Base-by-base conservation (phyloP, 1,140 invertebrate genomes). In the Rhysida immarginata region DNA sequence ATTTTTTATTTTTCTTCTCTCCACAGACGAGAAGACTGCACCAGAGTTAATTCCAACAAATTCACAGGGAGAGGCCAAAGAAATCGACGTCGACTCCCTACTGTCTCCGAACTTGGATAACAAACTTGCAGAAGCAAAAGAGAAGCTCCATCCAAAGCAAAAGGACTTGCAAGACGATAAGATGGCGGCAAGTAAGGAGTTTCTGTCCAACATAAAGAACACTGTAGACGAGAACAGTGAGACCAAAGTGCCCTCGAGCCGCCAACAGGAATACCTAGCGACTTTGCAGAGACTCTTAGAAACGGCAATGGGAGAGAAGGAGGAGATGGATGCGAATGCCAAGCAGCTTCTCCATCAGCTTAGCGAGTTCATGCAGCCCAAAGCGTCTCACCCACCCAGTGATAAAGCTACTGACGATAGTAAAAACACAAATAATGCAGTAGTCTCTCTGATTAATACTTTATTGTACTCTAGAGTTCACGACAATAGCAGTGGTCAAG, bases 221-320 rank as follows among this genome's bases (percentile, higher is more conserved):
- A 29, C 26, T 53, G 16, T 3, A 3, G 21, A 42, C 3, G 35
- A 53, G 26, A 11, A 3, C 8, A 51, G 8, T 16, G 26, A 11
- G n/a, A 21, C 13, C 11, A 35, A 53, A 35, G 3, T 8, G 2
- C 11, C 35, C 35, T 5, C n/a, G 23, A 16, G 2, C 27, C 41
- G 54, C 8, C 24, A 50, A n/a, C 54, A 53, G n/a, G 54, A 55
- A 49, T 55, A 55, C 23, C 24, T 55, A n/a, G 2, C 2, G 2
- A 55, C 42, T 14, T 26, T 55, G 23, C 54, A 55, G 26, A 49
- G 25, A 48, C 44, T 55, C 3, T 13, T 55, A 14, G 42, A 55
- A 49, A 54, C 54, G n/a, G 54, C 54, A 5, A 18, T 54, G 23
- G 53, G 53, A 54, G 41, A 49, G 3, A 55, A 55, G 26, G 5